Conservation (phyloP, 2,888 invertebrate genomes). For the Agriopis marginaria region DNA sequence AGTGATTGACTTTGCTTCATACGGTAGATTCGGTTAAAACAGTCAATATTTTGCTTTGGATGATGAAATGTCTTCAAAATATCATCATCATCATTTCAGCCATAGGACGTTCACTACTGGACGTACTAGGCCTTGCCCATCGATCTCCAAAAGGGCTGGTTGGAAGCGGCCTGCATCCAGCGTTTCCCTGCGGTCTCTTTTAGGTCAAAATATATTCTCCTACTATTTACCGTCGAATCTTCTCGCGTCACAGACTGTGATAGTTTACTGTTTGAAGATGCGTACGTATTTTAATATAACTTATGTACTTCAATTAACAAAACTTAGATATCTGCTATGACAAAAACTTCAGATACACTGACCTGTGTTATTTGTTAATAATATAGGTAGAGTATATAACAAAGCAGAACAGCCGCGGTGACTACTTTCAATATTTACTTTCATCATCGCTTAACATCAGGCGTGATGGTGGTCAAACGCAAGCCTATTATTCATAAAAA, state of each 20-base stretch:
- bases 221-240: background rate
- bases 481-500: too few relatives aligned
- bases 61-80: background rate
- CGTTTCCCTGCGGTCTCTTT: too few relatives aligned
- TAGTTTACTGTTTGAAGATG: background rate
- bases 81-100: too few relatives aligned
- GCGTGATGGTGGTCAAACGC: too few relatives aligned
- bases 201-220: too few relatives aligned
- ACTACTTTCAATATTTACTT: constrained; percentile 31
- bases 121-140: too few relatives aligned
- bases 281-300: too few relatives aligned
- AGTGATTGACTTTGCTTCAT: constrained; percentile 4
- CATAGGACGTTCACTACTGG: too few relatives aligned
- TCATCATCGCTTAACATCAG: too few relatives aligned
- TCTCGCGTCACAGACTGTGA: background rate
- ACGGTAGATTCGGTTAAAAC: background rate
- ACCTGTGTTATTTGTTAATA: constrained; percentile 25
- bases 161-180: too few relatives aligned
- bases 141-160: too few relatives aligned
- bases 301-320: background rate
- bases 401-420: constrained; percentile 15
- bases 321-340: background rate
- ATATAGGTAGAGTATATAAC: constrained; percentile 12
- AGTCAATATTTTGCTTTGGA: background rate
- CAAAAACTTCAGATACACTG: constrained; percentile 14